Evolutionary conservation across 2,888 invertebrate species (phyloP), one percentile per base, ranked within the genome.

Genomic region (Drosophila helvetica): DNA sequence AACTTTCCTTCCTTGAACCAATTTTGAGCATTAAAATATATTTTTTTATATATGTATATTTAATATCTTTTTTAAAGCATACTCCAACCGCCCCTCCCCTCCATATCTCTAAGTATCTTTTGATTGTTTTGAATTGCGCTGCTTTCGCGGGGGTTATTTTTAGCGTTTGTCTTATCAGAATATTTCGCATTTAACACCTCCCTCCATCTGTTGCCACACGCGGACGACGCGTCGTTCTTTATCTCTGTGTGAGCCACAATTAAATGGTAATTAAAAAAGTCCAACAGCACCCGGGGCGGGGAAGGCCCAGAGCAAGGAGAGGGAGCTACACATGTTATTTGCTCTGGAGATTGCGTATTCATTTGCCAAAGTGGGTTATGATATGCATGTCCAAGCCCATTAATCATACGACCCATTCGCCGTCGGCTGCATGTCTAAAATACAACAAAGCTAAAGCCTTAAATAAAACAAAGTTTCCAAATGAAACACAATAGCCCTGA

Each of bases 191-290:
- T 59, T 54, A 25, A 17, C 47, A 67, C 59, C 58, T 62, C 61
- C 59, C 58, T 62, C 61, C 63, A 60, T 52, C 50, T 51, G 42
- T 64, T 45, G 48, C 54, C 47, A 30, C 25, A 38, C 63, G 75
- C 27, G 27, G 27, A 27, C 27, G 27, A 27, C 27, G 27, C 27
- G 30, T 47, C 48, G 54, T 58, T 56, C 9, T 15, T 45, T 47
- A 58, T 66, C 58, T 45, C 46, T 53, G 54, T 51, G 55, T 61
- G 67, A 22, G 33, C 50, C 60, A 38, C 48, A 64, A 78, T 83
- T 74, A 81, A 83, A 79, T 78, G 54, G 56, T 65, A 82, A 81
- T 82, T 78, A 78, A 67, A 75, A 22, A 69, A 42, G 47, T 25
- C 30, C 27, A 27, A 27, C 27, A 27, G 27, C 27, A 27, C 17